These are phyloP conservation scores for Acrobasis suavella DNA, from an alignment of 2,888 invertebrate genomes.

Conservation along the genomic window DNA sequence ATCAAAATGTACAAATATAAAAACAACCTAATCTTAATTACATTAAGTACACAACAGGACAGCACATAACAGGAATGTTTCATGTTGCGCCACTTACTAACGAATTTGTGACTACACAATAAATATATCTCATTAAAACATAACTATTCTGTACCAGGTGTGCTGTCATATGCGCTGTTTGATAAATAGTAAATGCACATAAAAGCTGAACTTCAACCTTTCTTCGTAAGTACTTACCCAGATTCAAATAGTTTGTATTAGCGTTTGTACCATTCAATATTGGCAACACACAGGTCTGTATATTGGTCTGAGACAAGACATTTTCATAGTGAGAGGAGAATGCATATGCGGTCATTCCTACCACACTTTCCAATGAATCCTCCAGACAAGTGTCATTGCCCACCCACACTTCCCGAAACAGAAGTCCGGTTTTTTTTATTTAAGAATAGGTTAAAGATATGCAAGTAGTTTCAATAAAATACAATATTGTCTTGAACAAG, in stretches of 20 bases:
- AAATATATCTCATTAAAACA: constrained; percentile 12
- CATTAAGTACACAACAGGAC: constrained; percentile 76
- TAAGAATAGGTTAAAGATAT: too few relatives aligned
- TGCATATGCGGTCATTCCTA: too few relatives aligned
- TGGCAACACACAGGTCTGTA: too few relatives aligned
- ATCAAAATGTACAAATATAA: constrained; percentile 77
- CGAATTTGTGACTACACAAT: constrained; percentile 25
- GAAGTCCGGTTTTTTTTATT: too few relatives aligned
- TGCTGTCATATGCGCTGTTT: constrained; percentile 63
- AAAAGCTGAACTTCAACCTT: constrained; percentile 26
- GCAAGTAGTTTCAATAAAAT: too few relatives aligned
- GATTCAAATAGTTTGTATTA: constrained; percentile 2
- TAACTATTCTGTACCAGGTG: constrained; percentile 42
- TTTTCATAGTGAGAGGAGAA: too few relatives aligned
- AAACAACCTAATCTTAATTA: constrained; percentile 49
- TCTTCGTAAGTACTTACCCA: neutral
- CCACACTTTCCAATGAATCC: too few relatives aligned
- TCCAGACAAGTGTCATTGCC: too few relatives aligned
- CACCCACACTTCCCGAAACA: too few relatives aligned
- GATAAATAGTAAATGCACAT: constrained; percentile 70
- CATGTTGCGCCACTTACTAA: constrained; percentile 41
- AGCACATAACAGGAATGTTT: constrained; percentile 77
- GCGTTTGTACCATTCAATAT: constrained; percentile 11
- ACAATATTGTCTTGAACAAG: too few relatives aligned
- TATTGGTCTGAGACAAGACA: too few relatives aligned